These are phyloP conservation scores for Salvelinus alpinus DNA, from an alignment of 2,113 vertebrate species.

Conservation along the genomic window DNA sequence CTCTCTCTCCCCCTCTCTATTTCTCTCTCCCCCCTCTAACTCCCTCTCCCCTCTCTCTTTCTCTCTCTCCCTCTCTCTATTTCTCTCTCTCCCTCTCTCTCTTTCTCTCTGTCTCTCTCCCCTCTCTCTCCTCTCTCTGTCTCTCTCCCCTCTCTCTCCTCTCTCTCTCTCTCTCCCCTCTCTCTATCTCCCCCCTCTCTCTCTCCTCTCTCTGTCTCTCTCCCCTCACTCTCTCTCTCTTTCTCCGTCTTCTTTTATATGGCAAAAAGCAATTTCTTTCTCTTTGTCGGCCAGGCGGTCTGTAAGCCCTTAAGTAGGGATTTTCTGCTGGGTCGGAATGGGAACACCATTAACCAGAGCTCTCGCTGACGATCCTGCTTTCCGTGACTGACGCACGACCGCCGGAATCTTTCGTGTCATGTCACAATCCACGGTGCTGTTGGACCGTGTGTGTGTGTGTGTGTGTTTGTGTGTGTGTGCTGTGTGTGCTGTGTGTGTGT, in stretches of 20 bases:
- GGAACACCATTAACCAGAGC: conserved; percentile 72
- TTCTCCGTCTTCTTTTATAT: conserved; percentile 63
- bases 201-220: not conserved
- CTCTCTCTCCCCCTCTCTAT: no score
- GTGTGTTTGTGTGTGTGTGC: not conserved
- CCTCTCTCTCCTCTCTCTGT: no score
- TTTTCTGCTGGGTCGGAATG: conserved; percentile 71
- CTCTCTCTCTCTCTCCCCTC: no score
- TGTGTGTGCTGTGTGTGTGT: not conserved
- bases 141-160: no score
- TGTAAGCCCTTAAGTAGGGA: conserved; percentile 76
- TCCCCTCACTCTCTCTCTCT: conserved; percentile 37
- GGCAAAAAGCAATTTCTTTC: conserved; percentile 77
- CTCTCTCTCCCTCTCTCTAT: no score
- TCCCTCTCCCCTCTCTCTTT: no score
- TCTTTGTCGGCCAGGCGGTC: conserved; percentile 67
- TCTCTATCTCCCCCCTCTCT: not conserved
- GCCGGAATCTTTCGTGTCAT: conserved; percentile 70
- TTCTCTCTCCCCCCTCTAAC: no score
- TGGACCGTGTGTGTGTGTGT: conserved; percentile 4
- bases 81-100: no score
- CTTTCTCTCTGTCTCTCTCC: no score
- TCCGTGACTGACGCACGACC: conserved; percentile 61
- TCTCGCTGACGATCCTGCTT: conserved; percentile 56
- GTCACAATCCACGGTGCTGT: conserved; percentile 47